A percentile compares a stretch with the other conserved stretches of the same genome.
Evolutionary conservation across 2,797 vertebrate genomes (phyloP).

Genomic region (Columba guinea): DNA sequence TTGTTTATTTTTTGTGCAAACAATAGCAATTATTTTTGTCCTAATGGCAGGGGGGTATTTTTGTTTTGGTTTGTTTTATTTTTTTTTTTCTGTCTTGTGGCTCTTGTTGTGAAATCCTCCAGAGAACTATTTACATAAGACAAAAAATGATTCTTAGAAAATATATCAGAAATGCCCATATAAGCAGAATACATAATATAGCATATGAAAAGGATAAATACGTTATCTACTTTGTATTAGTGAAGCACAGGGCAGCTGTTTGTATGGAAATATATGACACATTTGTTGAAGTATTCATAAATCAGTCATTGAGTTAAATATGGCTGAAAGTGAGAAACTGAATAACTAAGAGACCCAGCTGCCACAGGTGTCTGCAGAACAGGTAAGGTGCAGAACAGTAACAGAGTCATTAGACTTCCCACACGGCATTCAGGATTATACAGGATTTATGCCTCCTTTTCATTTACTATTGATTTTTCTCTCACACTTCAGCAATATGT

Average conservation of each 20-base stretch:
- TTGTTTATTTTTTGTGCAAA: background rate
- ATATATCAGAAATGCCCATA: background rate
- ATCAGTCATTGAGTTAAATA: background rate
- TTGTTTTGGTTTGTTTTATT: background rate
- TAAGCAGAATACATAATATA: background rate
- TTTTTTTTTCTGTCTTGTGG: background rate
- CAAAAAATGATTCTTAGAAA: background rate
- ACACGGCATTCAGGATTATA: background rate
- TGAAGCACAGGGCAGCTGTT: background rate
- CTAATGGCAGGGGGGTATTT: background rate
- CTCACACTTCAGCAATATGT: background rate
- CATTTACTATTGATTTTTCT: background rate
- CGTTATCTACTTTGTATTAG: background rate
- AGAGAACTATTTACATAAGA: background rate
- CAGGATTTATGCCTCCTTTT: background rate
- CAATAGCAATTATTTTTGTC: background rate
- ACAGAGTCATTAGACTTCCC: background rate
- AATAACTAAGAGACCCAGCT: background rate
- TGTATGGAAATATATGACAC: background rate
- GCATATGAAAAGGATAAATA: background rate
- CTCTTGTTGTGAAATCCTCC: background rate
- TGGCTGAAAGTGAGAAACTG: background rate
- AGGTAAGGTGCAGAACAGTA: background rate
- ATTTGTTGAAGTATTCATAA: background rate
- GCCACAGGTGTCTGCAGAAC: background rate